A percentile compares a stretch with the other conserved stretches of the same genome.
Evolutionary conservation across 2,797 vertebrate species (phyloP).

Genomic region (Tinamus major): DNA sequence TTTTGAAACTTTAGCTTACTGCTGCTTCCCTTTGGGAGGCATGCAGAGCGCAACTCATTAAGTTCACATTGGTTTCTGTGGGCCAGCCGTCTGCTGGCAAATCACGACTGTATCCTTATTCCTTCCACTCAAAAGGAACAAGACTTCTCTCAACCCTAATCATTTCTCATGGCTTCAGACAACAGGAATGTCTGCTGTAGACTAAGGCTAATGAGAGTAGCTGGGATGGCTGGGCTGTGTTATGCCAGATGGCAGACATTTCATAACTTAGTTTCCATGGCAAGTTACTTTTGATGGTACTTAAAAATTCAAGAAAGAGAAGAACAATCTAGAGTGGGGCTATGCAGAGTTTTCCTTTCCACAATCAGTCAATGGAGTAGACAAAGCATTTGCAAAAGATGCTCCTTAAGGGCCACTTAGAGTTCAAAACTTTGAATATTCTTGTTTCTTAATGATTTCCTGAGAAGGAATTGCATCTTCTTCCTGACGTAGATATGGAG

Average conservation of each 20-base stretch:
- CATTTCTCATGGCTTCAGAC: background rate
- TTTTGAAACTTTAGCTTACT: background rate
- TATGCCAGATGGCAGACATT: background rate
- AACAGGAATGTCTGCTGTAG: background rate
- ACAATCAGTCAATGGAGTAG: background rate
- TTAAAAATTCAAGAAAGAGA: background rate
- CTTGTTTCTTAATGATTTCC: background rate
- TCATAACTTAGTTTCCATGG: background rate
- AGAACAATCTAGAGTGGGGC: background rate
- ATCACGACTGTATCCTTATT: background rate
- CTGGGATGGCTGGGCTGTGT: background rate
- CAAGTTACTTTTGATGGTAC: background rate
- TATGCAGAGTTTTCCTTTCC: background rate
- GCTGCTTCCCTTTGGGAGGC: background rate
- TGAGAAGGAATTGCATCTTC: background rate
- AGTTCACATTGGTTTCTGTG: accelerated
- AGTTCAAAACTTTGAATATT: background rate
- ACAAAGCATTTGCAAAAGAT: background rate
- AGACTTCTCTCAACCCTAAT: background rate
- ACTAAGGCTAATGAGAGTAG: background rate
- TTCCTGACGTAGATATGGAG: background rate
- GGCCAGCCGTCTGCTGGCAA: slow-evolving; percentile 41
- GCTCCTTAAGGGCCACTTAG: background rate
- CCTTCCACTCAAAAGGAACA: background rate
- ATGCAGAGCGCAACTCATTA: background rate